These are phyloP conservation scores for Leucophora obtusa DNA, from an alignment of 2,888 invertebrate species.

Conservation along the genomic window DNA sequence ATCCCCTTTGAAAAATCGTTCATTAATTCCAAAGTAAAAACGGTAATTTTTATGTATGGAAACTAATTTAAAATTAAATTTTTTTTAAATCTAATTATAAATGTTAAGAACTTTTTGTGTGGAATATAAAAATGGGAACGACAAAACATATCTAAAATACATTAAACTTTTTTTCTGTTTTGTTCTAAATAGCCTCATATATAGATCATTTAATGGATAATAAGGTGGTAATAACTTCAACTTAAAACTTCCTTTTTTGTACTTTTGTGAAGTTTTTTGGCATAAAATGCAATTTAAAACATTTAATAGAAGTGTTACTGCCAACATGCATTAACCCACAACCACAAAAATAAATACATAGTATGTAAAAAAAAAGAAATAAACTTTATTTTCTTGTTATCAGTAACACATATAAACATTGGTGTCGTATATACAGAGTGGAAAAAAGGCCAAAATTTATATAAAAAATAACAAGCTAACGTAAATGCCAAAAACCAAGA, in stretches of 20 bases:
- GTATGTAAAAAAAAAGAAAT: background rate
- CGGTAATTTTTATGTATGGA: too few species aligned
- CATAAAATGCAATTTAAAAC: constrained; percentile 58
- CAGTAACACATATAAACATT: constrained; percentile 30
- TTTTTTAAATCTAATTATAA: too few species aligned
- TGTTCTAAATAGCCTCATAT: background rate
- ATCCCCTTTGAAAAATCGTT: too few species aligned
- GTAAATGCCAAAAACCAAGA: constrained; percentile 42
- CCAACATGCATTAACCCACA: constrained; percentile 58
- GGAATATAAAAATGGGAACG: too few species aligned
- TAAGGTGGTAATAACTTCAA: constrained; percentile 49
- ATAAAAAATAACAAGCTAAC: background rate
- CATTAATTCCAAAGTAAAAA: too few species aligned
- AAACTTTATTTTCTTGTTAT: constrained; percentile 44
- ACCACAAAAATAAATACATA: constrained; percentile 7
- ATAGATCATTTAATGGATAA: constrained; percentile 56
- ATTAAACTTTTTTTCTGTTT: too few species aligned
- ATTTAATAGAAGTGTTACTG: constrained; percentile 56
- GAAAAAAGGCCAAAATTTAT: constrained; percentile 14
- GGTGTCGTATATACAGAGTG: background rate
- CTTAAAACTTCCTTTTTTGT: constrained; percentile 50
- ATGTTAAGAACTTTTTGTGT: too few species aligned
- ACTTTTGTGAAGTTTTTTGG: constrained; percentile 52
- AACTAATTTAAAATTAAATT: too few species aligned
- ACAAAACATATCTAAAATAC: too few species aligned